Conservation (phyloP, 2,113 vertebrate genomes). For the Megalops atlanticus region DNA sequence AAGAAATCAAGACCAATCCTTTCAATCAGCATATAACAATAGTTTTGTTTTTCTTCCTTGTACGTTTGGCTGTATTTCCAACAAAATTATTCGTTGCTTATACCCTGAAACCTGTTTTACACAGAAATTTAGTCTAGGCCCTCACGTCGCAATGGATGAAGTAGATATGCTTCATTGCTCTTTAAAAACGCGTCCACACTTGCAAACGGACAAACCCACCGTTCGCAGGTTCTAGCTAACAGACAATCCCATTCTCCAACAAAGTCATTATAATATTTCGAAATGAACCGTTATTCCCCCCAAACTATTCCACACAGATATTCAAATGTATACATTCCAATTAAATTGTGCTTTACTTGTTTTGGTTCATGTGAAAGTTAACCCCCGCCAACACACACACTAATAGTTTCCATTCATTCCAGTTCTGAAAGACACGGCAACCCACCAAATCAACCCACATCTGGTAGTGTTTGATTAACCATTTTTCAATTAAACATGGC, state of each 20-base stretch:
- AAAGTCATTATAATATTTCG: slow-evolving; percentile 39
- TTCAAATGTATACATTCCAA: slow-evolving; percentile 50
- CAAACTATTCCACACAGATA: slow-evolving; percentile 43
- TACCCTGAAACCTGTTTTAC: neutral
- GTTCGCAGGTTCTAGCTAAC: slow-evolving; percentile 48
- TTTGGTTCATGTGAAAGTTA: slow-evolving; percentile 55
- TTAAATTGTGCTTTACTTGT: slow-evolving; percentile 55
- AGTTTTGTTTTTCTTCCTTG: neutral
- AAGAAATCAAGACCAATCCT: neutral
- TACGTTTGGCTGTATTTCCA: neutral
- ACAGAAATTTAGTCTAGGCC: slow-evolving; percentile 21
- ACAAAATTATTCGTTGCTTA: neutral
- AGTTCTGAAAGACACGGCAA: slow-evolving; percentile 42
- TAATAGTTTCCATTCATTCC: slow-evolving; percentile 68
- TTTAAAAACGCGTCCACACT: slow-evolving; percentile 9
- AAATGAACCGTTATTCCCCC: slow-evolving; percentile 41
- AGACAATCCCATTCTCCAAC: slow-evolving; percentile 47
- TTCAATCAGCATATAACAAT: neutral
- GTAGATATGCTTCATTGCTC: slow-evolving; percentile 8
- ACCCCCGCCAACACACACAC: slow-evolving; percentile 33
- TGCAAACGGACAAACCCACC: slow-evolving; percentile 1
- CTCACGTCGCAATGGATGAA: neutral
- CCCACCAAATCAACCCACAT: slow-evolving; percentile 70
- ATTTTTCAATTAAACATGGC: slow-evolving; percentile 62
- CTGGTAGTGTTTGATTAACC: slow-evolving; percentile 75